Evolutionary conservation across 2,888 invertebrate species (phyloP).

Genomic region (Germaria angustata): DNA sequence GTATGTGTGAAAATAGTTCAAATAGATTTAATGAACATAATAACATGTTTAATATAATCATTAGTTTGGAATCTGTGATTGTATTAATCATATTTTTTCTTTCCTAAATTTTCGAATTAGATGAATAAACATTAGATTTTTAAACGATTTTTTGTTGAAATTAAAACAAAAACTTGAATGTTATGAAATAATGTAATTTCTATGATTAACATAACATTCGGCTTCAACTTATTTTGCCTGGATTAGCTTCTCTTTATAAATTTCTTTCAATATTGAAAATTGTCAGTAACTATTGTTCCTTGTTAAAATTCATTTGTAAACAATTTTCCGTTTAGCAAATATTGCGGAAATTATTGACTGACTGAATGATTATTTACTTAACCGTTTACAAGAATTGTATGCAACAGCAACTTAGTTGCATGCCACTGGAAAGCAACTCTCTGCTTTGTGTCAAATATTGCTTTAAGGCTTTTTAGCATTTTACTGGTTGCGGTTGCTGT

Average conservation of each 20-base stretch:
- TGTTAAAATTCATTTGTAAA: slow-evolving; percentile 20
- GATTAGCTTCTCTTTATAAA: slow-evolving; percentile 22
- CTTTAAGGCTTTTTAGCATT: slow-evolving; percentile 51
- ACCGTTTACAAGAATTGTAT: not conserved
- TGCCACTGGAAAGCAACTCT: slow-evolving; percentile 31
- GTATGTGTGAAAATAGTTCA: too few relatives aligned
- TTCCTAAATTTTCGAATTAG: too few relatives aligned
- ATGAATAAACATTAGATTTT: too few relatives aligned
- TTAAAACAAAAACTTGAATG: too few relatives aligned
- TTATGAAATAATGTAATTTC: too few relatives aligned
- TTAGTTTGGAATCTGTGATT: too few relatives aligned
- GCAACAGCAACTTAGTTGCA: slow-evolving; percentile 35
- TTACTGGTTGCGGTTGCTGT: slow-evolving; percentile 23
- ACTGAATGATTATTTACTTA: slow-evolving; percentile 5
- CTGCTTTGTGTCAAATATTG: slow-evolving; percentile 62
- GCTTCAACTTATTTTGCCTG: not conserved
- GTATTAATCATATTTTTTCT: too few relatives aligned
- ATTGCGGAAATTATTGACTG: slow-evolving; percentile 51
- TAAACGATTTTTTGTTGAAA: too few relatives aligned
- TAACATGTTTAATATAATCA: too few relatives aligned
- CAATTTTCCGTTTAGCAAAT: slow-evolving; percentile 43
- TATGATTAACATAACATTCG: too few relatives aligned
- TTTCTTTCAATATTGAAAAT: not conserved
- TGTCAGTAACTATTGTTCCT: slow-evolving; percentile 1
- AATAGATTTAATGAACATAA: too few relatives aligned